Conservation (phyloP, 2,888 invertebrate genomes). For the Lypha dubia region DNA sequence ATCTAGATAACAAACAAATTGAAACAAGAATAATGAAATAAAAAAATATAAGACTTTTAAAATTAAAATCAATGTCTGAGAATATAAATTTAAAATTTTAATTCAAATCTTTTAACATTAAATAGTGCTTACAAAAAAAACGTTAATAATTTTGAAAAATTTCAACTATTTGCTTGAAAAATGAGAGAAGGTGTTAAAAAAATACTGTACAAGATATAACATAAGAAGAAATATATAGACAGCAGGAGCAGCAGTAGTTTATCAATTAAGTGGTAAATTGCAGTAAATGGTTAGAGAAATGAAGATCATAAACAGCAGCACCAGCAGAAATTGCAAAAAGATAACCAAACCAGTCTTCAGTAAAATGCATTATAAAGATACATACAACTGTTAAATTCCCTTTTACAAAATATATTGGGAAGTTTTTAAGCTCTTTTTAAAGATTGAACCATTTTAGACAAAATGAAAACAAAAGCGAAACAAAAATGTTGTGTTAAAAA, state of each 20-base stretch:
- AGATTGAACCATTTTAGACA: neutral
- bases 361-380: constrained; percentile 46
- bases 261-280: constrained; percentile 45
- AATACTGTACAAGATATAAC: constrained; percentile 34
- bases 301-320: constrained; percentile 72
- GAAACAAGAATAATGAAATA: constrained; percentile 75
- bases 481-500: constrained; percentile 43
- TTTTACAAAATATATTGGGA: constrained; percentile 29
- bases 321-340: constrained; percentile 63
- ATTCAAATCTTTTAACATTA: constrained; percentile 45
- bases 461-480: constrained; percentile 13
- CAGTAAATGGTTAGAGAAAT: constrained; percentile 19
- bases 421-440: constrained; percentile 32
- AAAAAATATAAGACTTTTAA: constrained; percentile 74
- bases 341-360: constrained; percentile 39
- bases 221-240: constrained; percentile 47
- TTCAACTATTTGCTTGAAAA: constrained; percentile 36
- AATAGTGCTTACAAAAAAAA: constrained; percentile 49
- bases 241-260: constrained; percentile 42
- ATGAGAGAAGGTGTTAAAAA: constrained; percentile 20
- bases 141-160: constrained; percentile 61
- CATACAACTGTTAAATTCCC: constrained; percentile 40
- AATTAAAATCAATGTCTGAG: constrained; percentile 77
- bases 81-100: constrained; percentile 52
- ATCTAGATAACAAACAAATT: constrained; percentile 80